Conservation (phyloP, 2,797 vertebrate species). For the Novumbra hubbsi region DNA sequence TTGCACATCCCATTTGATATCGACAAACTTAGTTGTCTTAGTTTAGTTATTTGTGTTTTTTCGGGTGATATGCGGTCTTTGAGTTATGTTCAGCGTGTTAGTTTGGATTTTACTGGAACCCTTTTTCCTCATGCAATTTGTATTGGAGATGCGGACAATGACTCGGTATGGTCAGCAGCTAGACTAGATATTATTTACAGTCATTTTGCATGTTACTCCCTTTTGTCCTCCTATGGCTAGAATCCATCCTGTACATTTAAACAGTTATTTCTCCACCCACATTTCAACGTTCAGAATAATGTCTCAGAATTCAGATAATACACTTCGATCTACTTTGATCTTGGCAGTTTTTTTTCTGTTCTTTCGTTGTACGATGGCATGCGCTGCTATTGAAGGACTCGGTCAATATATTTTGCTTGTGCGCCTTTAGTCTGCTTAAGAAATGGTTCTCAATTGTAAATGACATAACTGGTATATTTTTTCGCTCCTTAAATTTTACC, state of each 20-base stretch:
- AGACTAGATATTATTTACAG: background rate
- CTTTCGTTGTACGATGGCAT: background rate
- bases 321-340: background rate
- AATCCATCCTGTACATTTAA: background rate
- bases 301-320: background rate
- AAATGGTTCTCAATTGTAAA: background rate
- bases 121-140: conserved; percentile 94
- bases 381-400: background rate
- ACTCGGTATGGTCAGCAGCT: conserved; percentile 70
- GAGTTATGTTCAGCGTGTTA: conserved; percentile 89
- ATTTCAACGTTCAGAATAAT: background rate
- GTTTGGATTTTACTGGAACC: conserved; percentile 89
- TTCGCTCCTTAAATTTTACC: background rate
- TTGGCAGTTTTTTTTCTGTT: background rate
- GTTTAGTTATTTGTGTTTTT: no score
- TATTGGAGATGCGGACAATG: conserved; percentile 93
- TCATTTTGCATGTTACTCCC: background rate
- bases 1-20: background rate
- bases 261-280: background rate
- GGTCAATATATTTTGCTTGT: background rate
- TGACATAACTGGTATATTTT: background rate
- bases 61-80: conserved; percentile 80
- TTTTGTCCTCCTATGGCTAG: background rate
- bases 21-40: background rate
- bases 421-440: no score